A percentile compares a stretch with the other conserved stretches of the same genome.
Evolutionary conservation across 2,797 vertebrate genomes (phyloP).

Genomic region (Arnoldichthys spilopterus): DNA sequence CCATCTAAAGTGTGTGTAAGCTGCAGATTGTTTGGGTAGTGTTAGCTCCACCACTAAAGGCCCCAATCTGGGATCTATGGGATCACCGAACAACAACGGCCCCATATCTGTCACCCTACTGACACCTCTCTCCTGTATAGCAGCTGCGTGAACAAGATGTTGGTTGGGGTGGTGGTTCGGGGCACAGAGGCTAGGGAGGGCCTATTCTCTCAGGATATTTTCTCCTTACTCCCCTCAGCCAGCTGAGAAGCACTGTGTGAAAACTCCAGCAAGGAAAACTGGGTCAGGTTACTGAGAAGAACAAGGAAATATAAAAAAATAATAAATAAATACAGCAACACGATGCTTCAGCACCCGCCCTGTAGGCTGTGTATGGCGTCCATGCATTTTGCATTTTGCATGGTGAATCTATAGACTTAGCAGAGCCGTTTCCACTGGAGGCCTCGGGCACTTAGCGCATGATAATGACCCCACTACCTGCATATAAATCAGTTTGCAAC

Average conservation of each 20-base stretch:
- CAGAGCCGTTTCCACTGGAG: slow-evolving; percentile 47
- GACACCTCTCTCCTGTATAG: slow-evolving; percentile 7
- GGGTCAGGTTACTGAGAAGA: slow-evolving; percentile 55
- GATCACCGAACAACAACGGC: neutral
- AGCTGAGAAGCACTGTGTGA: slow-evolving; percentile 43
- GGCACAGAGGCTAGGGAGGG: neutral
- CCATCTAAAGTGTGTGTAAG: neutral
- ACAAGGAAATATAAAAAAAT: neutral
- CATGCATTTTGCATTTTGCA: slow-evolving; percentile 21
- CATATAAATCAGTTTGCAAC: slow-evolving; percentile 69
- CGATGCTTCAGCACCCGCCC: slow-evolving; percentile 21
- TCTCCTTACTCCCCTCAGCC: slow-evolving; percentile 21
- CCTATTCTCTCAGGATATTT: slow-evolving; percentile 30
- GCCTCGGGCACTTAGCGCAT: slow-evolving; percentile 55
- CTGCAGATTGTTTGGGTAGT: neutral
- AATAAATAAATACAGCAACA: slow-evolving; percentile 31
- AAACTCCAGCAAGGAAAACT: slow-evolving; percentile 53
- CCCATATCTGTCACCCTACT: neutral
- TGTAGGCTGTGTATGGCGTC: neutral
- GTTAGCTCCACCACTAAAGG: neutral
- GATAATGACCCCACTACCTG: slow-evolving; percentile 65
- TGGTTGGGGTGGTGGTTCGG: neutral
- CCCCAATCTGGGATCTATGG: slow-evolving; percentile 3
- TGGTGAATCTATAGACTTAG: slow-evolving; percentile 37
- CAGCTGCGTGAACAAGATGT: neutral